These are phyloP conservation scores for Tyrophagus putrescentiae DNA, from an alignment of 1,140 invertebrate genomes.

Conservation along the genomic window DNA sequence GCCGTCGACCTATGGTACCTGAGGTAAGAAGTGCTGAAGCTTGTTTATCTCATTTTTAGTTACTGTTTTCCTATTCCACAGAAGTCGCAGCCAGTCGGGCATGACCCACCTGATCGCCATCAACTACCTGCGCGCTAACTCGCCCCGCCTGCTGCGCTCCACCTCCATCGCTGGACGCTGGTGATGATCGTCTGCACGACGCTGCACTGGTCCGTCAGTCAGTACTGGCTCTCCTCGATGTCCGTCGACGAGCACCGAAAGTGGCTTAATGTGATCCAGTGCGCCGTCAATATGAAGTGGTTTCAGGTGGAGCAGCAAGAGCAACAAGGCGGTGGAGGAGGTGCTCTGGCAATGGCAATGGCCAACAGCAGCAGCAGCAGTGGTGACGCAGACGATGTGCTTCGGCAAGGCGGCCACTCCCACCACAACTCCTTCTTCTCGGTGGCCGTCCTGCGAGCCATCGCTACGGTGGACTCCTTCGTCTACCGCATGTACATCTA, in stretches of 20 bases:
- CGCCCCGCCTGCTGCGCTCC: neutral
- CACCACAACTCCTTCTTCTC: no score
- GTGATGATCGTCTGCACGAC: slow-evolving; percentile 2
- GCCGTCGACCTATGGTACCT: slow-evolving; percentile 17
- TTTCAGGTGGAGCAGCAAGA: neutral
- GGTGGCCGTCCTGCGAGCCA: neutral
- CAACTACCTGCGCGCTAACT: neutral
- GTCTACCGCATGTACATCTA: slow-evolving; percentile 18
- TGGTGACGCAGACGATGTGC: neutral
- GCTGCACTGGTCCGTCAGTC: slow-evolving; percentile 6
- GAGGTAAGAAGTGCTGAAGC: neutral
- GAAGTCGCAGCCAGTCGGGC: neutral
- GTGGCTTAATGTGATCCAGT: slow-evolving; percentile 8
- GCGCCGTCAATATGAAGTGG: neutral
- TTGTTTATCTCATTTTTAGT: neutral
- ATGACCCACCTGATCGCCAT: slow-evolving; percentile 9
- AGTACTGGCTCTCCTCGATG: slow-evolving; percentile 14
- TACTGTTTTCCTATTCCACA: neutral
- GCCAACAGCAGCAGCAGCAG: no score
- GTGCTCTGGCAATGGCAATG: no score
- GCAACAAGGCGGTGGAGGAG: no score
- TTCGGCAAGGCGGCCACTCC: no score
- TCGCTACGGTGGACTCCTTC: slow-evolving; percentile 14
- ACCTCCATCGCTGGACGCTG: neutral
- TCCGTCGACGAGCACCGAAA: slow-evolving; percentile 1